Evolutionary conservation across 2,797 vertebrate genomes (phyloP).

Genomic region (Dendrocincla fuliginosa): DNA sequence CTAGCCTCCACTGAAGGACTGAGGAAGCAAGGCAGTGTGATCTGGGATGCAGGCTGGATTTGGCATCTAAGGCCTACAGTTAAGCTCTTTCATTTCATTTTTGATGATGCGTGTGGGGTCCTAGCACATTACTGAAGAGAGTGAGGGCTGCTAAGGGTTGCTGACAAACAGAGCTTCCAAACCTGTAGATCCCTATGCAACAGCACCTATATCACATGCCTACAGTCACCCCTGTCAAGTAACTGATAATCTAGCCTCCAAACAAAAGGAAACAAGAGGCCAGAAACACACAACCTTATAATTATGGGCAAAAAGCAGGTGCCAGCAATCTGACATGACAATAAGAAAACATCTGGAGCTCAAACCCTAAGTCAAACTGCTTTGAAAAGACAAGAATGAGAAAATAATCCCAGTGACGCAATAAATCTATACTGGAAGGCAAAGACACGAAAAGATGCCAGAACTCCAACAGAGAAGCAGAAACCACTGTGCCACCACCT

Average conservation of each 20-base stretch:
- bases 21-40: neutral
- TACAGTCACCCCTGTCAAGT: neutral
- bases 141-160: neutral
- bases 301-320: neutral
- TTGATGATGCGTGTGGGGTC: neutral
- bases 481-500: neutral
- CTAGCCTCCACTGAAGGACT: neutral
- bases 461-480: neutral
- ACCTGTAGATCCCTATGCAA: neutral
- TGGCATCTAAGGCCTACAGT: neutral
- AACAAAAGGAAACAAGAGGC: neutral
- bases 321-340: neutral
- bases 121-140: neutral
- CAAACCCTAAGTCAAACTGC: neutral
- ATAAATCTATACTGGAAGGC: slow-evolving; percentile 21
- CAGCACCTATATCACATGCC: neutral
- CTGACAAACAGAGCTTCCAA: neutral
- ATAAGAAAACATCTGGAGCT: slow-evolving; percentile 40
- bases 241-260: neutral
- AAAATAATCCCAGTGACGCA: neutral
- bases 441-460: neutral
- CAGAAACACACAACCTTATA: neutral
- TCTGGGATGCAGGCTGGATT: neutral
- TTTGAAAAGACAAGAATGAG: neutral
- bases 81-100: neutral